phyloP scores from a whole-genome alignment of 2,888 invertebrate species.

The Eristalinus aeneus region DNA sequence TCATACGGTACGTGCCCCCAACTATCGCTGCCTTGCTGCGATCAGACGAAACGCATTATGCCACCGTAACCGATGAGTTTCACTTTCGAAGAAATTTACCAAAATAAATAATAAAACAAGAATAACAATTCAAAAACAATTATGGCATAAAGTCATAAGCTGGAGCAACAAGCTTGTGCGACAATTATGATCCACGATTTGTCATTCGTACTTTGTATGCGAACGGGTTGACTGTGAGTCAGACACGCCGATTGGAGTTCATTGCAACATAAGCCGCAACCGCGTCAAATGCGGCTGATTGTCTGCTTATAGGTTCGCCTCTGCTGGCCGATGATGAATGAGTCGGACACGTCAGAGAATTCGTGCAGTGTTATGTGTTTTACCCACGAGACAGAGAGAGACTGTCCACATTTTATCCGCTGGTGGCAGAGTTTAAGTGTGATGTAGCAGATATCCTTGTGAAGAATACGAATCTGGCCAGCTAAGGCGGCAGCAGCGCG shows the following conservation, averaged over 20 bases:
- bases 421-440: background rate
- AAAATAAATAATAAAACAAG: conserved; percentile 10
- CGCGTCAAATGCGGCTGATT: conserved; percentile 17
- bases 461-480: background rate
- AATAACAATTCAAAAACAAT: conserved; percentile 9
- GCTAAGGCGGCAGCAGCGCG: too few species aligned
- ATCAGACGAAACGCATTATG: conserved; percentile 44
- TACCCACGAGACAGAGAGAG: background rate
- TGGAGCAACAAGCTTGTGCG: conserved; percentile 7
- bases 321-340: background rate
- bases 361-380: conserved; percentile 9
- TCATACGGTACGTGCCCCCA: conserved; percentile 24
- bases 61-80: conserved; percentile 34
- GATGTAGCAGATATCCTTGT: background rate
- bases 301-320: conserved; percentile 20
- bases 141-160: conserved; percentile 14
- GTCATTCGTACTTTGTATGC: conserved; percentile 16
- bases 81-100: conserved; percentile 53
- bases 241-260: conserved; percentile 34
- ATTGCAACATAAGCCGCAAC: conserved; percentile 47
- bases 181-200: conserved; percentile 15
- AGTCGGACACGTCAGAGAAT: background rate
- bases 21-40: conserved; percentile 21
- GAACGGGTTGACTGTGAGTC: conserved; percentile 8
- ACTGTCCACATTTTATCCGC: conserved; percentile 12